A percentile compares a stretch with the other conserved stretches of the same genome.
Conservation (phyloP, 2,888 invertebrate genomes). For the Strigamia maritima region DNA sequence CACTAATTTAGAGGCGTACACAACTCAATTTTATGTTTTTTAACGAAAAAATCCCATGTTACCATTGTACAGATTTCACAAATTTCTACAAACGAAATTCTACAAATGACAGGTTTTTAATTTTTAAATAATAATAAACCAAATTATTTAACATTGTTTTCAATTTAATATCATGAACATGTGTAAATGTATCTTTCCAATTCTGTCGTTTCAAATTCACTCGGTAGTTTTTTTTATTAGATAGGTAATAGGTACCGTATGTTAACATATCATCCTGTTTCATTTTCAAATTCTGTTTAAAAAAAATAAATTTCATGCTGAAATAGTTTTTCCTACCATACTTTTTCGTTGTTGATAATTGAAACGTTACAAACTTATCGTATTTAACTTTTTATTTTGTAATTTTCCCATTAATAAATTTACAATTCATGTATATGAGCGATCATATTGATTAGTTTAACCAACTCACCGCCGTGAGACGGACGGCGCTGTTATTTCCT, state of each 20-base stretch:
- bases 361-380: neutral
- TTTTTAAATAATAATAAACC: too few relatives aligned
- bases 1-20: neutral
- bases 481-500: neutral
- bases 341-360: neutral
- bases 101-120: neutral
- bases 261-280: neutral
- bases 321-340: neutral
- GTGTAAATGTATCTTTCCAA: neutral
- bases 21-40: neutral
- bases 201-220: neutral
- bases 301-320: too few relatives aligned
- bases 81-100: neutral
- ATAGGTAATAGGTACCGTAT: too few relatives aligned
- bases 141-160: too few relatives aligned
- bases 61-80: neutral
- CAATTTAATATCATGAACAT: neutral
- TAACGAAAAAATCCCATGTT: neutral
- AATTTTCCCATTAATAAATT: neutral
- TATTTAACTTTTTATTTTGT: neutral
- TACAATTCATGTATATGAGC: neutral
- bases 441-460: neutral
- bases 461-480: neutral
- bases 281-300: neutral
- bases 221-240: neutral